phyloP scores from a whole-genome alignment of 37 sponge, comb jelly and placozoan species.

The Geodia barretti region DNA sequence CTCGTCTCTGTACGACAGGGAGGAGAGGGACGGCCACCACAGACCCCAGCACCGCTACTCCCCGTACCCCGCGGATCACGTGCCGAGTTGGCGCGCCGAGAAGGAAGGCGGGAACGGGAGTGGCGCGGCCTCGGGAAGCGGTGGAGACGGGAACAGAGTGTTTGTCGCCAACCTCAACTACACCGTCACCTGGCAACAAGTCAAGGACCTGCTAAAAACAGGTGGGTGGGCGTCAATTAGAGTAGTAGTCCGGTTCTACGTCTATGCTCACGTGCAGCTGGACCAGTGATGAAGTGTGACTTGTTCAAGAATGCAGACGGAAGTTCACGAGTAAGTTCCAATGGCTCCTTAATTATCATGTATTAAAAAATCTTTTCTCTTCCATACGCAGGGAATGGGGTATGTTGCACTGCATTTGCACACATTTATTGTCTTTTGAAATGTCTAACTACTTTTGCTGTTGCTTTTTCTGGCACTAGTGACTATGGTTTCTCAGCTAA shows the following conservation, averaged over 20 bases:
- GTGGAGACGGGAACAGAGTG: neutral
- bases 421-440: neutral
- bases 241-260: neutral
- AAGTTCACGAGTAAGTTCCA: slow-evolving; percentile 12
- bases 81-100: slow-evolving; percentile 1
- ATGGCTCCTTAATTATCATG: neutral
- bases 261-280: slow-evolving; percentile 28
- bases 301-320: slow-evolving; percentile 41
- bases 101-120: neutral
- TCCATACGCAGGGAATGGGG: slow-evolving; percentile 34
- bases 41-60: neutral
- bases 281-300: slow-evolving; percentile 49
- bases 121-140: neutral
- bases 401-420: slow-evolving; percentile 6
- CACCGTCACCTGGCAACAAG: slow-evolving; percentile 47
- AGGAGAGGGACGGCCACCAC: neutral
- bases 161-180: slow-evolving; percentile 60
- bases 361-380: neutral
- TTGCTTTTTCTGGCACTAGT: neutral
- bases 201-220: slow-evolving; percentile 63
- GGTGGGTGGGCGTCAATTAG: slow-evolving; percentile 16
- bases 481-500: no score
- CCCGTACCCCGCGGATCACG: neutral
- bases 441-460: neutral
- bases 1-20: neutral